Conservation (phyloP, 2,888 invertebrate genomes). For the Craniophora ligustri region DNA sequence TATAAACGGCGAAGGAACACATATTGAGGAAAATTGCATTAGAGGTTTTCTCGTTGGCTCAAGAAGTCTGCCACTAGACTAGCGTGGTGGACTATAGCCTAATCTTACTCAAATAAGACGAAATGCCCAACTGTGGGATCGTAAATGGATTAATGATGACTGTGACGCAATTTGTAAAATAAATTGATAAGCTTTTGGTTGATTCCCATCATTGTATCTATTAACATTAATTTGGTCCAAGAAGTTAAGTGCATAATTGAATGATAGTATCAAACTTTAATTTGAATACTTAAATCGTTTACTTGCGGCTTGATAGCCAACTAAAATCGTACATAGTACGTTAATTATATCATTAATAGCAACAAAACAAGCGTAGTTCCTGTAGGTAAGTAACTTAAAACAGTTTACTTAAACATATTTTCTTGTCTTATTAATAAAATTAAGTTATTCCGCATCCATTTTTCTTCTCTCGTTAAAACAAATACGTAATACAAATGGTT, state of each 20-base stretch:
- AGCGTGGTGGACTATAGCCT: too few species aligned
- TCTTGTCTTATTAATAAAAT: conserved; percentile 3
- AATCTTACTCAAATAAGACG: too few species aligned
- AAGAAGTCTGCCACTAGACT: too few species aligned
- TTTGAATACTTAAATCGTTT: not conserved
- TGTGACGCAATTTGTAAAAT: not conserved
- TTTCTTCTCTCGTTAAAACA: conserved; percentile 18
- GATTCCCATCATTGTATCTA: conserved; percentile 18
- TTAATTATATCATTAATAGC: too few species aligned
- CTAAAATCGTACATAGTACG: not conserved
- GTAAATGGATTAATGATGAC: too few species aligned
- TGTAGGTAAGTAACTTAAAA: not conserved
- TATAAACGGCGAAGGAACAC: too few species aligned
- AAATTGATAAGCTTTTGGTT: not conserved
- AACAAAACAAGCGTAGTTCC: too few species aligned
- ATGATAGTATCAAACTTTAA: not conserved
- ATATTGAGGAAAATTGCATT: too few species aligned
- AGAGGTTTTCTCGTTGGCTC: too few species aligned
- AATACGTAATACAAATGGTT: conserved; percentile 19
- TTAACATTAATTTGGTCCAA: conserved; percentile 9
- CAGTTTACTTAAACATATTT: not conserved
- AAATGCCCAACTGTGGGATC: too few species aligned
- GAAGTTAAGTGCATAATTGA: conserved; percentile 8
- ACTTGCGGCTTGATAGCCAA: not conserved
- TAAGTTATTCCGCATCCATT: conserved; percentile 16